These are phyloP conservation scores for Hypsopygia costalis DNA, from an alignment of 2,888 invertebrate genomes.

Conservation along the genomic window DNA sequence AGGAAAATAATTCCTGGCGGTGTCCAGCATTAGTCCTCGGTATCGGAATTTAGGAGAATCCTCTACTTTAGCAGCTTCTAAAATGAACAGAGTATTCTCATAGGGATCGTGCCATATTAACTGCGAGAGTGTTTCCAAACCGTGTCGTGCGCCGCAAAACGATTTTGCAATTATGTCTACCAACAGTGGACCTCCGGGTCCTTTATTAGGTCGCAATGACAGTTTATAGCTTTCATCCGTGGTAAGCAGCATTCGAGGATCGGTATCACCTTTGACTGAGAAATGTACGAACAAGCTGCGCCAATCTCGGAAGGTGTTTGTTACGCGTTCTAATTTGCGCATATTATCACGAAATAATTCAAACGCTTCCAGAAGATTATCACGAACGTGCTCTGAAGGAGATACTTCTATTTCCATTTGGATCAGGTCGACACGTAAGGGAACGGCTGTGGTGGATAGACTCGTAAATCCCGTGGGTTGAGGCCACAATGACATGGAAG, in stretches of 20 bases:
- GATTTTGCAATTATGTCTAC: constrained; percentile 82
- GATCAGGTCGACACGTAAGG: constrained; percentile 77
- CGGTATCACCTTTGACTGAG: constrained; percentile 60
- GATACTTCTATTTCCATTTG: constrained; percentile 52
- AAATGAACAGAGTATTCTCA: constrained; percentile 77
- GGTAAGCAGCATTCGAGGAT: constrained; percentile 79
- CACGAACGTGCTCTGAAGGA: constrained; percentile 44
- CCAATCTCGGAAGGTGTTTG: constrained; percentile 51
- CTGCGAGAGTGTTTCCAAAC: constrained; percentile 87
- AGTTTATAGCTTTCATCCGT: constrained; percentile 88
- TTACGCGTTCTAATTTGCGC: constrained; percentile 50
- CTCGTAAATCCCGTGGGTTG: constrained; percentile 85
- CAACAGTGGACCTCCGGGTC: constrained; percentile 58
- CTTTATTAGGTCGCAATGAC: constrained; percentile 68
- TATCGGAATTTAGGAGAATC: constrained; percentile 89
- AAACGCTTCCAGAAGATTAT: constrained; percentile 65
- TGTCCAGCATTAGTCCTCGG: constrained; percentile 93
- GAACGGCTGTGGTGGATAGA: constrained; percentile 82
- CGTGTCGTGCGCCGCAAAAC: constrained; percentile 88
- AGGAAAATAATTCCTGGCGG: constrained; percentile 91
- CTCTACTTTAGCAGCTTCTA: constrained; percentile 82
- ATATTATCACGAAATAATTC: constrained; percentile 67
- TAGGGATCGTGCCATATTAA: constrained; percentile 87
- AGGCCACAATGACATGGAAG: constrained; percentile 86
- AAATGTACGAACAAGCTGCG: constrained; percentile 64